Base-by-base conservation (phyloP, 2,113 vertebrate species). In the Cathartes aura region DNA sequence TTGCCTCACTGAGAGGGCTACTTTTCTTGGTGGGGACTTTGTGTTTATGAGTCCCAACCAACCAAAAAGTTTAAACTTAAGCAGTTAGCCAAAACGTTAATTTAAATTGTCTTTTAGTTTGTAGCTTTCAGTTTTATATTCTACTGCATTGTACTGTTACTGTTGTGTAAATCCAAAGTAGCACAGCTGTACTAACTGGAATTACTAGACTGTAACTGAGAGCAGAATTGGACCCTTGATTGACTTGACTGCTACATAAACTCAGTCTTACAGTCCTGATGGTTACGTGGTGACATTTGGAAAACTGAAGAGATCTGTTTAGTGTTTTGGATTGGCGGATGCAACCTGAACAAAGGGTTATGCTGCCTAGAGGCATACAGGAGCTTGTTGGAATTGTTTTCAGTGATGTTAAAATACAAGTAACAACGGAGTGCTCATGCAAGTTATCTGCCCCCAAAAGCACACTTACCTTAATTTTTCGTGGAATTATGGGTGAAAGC, bases 1-100 rank as follows among this genome's bases (percentile, higher is more conserved):
- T 94, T 96, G 92, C 63, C 94, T 80, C 29, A 14, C 67, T 83
- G 81, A 84, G 89, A 74, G 66, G 66, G 90, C 83, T 70, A 47
- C 58, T 94, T 84, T 52, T 66, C 73, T 79, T 87, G 47, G 47
- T 81, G 60, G 56, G 40, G n/a, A 12, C 70, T 71, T 86, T 5
- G 16, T 66, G 23, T 50, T 92, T 81, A 17, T 5, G 11, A 34
- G 27, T 87, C 50, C 56, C 16, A 79, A 5, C 15, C 9, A 59
- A 74, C 10, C 13, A 26, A n/a, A 79, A 75, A 66, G 11, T 58
- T 82, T 75, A 21, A 88, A 66, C 9, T 47, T 68, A 15, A 76
- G 27, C 50, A 80, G 30, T 52, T 80, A 48, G 58, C 15, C 14
- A 73, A 11, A 68, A 63, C 0, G 0, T 86, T 45, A 55, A 50